phyloP scores from a whole-genome alignment of 2,113 vertebrate species.

The Cygnus buccinator region DNA sequence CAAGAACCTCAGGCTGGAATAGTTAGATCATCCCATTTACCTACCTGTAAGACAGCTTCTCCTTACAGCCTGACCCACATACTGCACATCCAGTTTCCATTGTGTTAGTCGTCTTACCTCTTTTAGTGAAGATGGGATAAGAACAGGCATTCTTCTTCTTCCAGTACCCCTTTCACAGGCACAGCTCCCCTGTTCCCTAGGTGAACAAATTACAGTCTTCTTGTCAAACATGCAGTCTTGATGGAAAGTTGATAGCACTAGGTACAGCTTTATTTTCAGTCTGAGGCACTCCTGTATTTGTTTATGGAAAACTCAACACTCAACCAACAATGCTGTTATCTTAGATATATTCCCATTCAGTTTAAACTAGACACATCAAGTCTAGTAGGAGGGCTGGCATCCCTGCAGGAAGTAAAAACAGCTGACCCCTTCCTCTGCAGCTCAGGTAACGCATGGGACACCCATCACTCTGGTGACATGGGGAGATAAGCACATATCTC shows the following conservation, averaged over 20 bases:
- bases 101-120: not conserved
- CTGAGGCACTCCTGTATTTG: not conserved
- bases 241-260: not conserved
- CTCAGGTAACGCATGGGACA: not conserved
- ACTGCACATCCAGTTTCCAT: not conserved
- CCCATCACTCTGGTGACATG: not conserved
- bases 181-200: not conserved
- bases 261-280: not conserved
- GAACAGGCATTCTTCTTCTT: not conserved
- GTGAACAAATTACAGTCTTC: not conserved
- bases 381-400: not conserved
- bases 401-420: not conserved
- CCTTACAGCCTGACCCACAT: not conserved
- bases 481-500: not conserved
- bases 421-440: not conserved
- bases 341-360: constrained; percentile 2
- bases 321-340: not conserved
- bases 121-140: not conserved
- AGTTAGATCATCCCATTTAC: not conserved
- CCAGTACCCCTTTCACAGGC: not conserved
- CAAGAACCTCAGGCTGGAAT: not conserved
- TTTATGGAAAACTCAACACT: not conserved
- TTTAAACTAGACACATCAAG: not conserved
- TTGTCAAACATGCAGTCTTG: not conserved
- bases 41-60: not conserved